Evolutionary conservation across 2,888 invertebrate genomes (phyloP).

Genomic region (Tenthredo scrophulariae): DNA sequence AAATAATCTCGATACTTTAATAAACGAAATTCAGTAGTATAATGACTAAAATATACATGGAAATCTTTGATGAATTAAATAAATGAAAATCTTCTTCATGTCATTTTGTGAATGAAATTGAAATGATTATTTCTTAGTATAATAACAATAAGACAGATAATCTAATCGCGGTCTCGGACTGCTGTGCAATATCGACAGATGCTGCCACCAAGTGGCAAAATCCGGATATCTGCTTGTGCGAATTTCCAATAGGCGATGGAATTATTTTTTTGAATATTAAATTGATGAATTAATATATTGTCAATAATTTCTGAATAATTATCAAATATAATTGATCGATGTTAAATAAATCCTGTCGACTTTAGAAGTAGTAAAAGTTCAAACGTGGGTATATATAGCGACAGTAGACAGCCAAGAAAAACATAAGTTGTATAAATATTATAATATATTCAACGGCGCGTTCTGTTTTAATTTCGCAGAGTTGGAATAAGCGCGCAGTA

Average conservation of each 20-base stretch:
- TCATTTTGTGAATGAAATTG: not conserved
- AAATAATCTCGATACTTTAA: not conserved
- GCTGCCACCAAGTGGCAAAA: constrained; percentile 34
- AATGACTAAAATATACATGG: not conserved
- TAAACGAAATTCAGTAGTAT: not conserved
- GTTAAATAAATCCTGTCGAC: not conserved
- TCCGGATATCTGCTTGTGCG: not conserved
- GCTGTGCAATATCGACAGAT: not conserved
- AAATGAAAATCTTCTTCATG: not conserved
- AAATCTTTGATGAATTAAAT: not conserved
- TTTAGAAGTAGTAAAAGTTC: not conserved
- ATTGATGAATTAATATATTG: not conserved
- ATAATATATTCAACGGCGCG: not conserved
- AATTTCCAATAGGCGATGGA: not conserved
- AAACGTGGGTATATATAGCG: not conserved
- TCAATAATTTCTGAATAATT: not conserved
- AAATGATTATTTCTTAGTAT: not conserved
- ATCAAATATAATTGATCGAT: not conserved
- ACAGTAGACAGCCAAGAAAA: not conserved
- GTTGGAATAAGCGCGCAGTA: not conserved
- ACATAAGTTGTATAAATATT: not conserved
- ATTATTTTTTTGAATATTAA: constrained; percentile 10
- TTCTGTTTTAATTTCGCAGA: not conserved
- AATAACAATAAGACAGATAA: not conserved
- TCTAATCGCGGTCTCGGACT: not conserved